Percentiles rank a stretch among this genome's conserved stretches.
These are phyloP conservation scores for Oreochromis grahami DNA, from an alignment of 2,797 vertebrate genomes.

Conservation along the genomic window DNA sequence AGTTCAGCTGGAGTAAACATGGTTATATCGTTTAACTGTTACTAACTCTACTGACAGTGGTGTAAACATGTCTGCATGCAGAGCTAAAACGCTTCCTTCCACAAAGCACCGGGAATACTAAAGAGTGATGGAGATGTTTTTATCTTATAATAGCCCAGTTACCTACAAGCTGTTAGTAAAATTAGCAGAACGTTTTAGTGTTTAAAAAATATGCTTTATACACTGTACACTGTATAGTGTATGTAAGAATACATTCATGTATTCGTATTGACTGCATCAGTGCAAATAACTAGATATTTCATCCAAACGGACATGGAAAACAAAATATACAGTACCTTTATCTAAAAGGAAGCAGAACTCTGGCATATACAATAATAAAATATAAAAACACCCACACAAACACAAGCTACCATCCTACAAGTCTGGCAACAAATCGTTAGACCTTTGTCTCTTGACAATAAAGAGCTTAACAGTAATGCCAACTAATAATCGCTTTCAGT, in stretches of 20 bases:
- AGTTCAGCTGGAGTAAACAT: conserved; percentile 21
- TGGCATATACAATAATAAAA: conserved; percentile 40
- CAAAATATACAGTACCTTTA: conserved; percentile 50
- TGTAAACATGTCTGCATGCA: conserved; percentile 53
- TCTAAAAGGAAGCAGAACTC: conserved; percentile 39
- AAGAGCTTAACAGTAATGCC: conserved; percentile 72
- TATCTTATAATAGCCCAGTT: conserved; percentile 18
- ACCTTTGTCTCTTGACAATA: conserved; percentile 56
- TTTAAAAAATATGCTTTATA: conserved; percentile 64
- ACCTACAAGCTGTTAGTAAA: conserved; percentile 46
- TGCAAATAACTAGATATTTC: conserved; percentile 69
- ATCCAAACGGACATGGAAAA: conserved; percentile 45
- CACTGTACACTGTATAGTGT: conserved; percentile 44
- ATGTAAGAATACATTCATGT: conserved; percentile 60
- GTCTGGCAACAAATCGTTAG: conserved; percentile 70
- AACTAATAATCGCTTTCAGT: conserved; percentile 83
- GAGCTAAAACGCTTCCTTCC: conserved; percentile 27
- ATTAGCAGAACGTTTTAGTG: conserved; percentile 34
- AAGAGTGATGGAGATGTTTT: conserved; percentile 18
- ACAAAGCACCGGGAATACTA: conserved; percentile 31
- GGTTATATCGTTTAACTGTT: conserved; percentile 31
- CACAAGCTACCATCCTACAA: conserved; percentile 65
- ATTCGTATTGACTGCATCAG: conserved; percentile 63
- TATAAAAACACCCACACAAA: conserved; percentile 66
- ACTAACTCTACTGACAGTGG: conserved; percentile 27